Conservation (phyloP, 2,113 vertebrate species). For the Thymallus thymallus region DNA sequence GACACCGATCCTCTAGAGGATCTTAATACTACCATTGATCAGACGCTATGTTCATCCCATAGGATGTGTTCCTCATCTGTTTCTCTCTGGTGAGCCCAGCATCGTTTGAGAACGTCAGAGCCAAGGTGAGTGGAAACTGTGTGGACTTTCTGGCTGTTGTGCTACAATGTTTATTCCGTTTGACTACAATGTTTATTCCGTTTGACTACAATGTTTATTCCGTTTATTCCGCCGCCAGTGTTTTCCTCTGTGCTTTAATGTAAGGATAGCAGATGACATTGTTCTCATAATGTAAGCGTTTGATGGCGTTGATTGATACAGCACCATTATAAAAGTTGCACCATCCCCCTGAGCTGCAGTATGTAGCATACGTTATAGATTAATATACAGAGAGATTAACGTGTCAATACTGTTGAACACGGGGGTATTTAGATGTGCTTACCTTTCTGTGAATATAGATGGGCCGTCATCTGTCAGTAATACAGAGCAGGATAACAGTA, state of each 20-base stretch:
- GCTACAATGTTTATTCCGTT: too few species aligned
- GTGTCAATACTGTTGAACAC: too few species aligned
- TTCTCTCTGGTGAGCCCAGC: slow-evolving; percentile 90
- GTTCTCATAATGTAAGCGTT: neutral
- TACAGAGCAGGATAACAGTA: too few species aligned
- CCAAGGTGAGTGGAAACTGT: slow-evolving; percentile 75
- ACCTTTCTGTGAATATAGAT: too few species aligned
- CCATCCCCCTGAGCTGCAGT: neutral
- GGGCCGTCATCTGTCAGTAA: too few species aligned
- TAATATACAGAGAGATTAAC: too few species aligned
- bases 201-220: too few species aligned
- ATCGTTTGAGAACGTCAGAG: slow-evolving; percentile 90
- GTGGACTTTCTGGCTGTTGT: neutral
- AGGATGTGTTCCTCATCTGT: slow-evolving; percentile 92
- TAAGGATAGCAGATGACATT: too few species aligned
- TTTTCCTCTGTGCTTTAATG: neutral
- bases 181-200: too few species aligned
- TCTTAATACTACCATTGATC: neutral
- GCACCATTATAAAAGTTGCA: neutral
- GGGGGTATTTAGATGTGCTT: too few species aligned
- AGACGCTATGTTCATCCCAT: slow-evolving; percentile 29
- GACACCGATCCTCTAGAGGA: too few species aligned
- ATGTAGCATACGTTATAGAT: neutral
- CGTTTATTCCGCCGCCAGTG: neutral
- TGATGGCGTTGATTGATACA: neutral